Conservation (phyloP, 2,113 vertebrate genomes). For the Pterocles burchelli region DNA sequence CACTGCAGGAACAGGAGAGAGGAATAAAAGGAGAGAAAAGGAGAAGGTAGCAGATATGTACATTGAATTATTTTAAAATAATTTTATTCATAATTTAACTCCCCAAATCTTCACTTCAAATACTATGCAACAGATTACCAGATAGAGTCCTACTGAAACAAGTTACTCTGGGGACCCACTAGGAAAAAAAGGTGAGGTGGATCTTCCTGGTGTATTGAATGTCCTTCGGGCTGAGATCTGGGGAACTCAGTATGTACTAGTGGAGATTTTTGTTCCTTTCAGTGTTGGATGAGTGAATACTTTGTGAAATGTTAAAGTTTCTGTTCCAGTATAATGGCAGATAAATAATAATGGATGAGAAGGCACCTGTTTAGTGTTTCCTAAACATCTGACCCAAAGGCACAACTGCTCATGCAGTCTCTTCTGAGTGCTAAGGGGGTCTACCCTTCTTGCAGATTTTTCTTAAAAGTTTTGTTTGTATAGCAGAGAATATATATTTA, state of each 20-base stretch:
- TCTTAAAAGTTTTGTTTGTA: not conserved
- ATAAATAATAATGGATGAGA: not conserved
- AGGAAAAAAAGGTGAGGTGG: slow-evolving; percentile 18
- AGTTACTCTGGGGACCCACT: not conserved
- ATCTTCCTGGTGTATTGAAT: not conserved
- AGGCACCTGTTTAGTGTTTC: not conserved
- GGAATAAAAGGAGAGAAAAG: no score
- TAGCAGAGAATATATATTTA: not conserved
- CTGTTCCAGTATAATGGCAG: not conserved
- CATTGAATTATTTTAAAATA: no score
- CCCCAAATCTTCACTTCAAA: no score
- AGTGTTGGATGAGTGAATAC: not conserved
- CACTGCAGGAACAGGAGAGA: no score
- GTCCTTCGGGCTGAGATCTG: not conserved
- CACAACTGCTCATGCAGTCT: not conserved
- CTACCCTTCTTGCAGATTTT: not conserved
- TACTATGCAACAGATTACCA: no score
- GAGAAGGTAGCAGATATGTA: no score
- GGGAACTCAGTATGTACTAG: not conserved
- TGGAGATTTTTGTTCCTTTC: not conserved
- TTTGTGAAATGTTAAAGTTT: not conserved
- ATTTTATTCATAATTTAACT: no score
- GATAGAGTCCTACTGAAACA: no score
- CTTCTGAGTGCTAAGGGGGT: not conserved
- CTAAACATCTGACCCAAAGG: not conserved